Base-by-base conservation (phyloP, 2,888 invertebrate species). In the Sminthurinus aureus region DNA sequence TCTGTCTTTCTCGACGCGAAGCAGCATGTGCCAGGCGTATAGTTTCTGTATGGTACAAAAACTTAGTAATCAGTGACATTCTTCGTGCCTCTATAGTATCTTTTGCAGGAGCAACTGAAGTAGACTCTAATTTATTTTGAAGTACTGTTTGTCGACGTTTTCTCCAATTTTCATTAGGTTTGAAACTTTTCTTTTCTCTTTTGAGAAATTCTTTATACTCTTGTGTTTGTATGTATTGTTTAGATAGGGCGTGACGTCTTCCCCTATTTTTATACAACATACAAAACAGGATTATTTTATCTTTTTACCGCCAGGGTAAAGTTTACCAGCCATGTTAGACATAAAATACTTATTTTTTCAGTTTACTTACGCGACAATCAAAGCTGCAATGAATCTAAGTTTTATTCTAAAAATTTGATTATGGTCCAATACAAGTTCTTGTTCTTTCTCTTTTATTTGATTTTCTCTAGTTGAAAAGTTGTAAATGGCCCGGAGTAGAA, bases 401-500 rank as follows among this genome's bases (percentile, higher is more conserved):
- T 79, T 79, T 9, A 64, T 58, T 20, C 20, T 64, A 26, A 64
- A 79, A 18, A 79, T 79, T 15, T 66, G 9, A 22, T 67, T 79
- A 13, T 67, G 18, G 26, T 79, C 78, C 15, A 79, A 24, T 2
- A 79, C 66, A 0, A 79, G 8, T 3, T n/a, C 22, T 1, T 18
- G n/a, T n/a, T 26, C 64, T 20, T 13, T n/a, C 51, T 38, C 50
- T 12, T n/a, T 76, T 22, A 22, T 67, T 20, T 79, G 58, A 9
- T 20, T 26, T 8, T 66, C 71, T 0, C 69, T 78, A 64, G 76
- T 82, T 0, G 77, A 85, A 66, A 87, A 83, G 50, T 86, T 84
- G 74, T 84, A 87, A 52, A 87, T 87, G 0, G 87, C 84, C 77
- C 84, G 81, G 50, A 87, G 85, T 0, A 87, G 83, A 64, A 86